Base-by-base conservation (phyloP, 2,888 invertebrate genomes). In the Scaptomyza polygonia region DNA sequence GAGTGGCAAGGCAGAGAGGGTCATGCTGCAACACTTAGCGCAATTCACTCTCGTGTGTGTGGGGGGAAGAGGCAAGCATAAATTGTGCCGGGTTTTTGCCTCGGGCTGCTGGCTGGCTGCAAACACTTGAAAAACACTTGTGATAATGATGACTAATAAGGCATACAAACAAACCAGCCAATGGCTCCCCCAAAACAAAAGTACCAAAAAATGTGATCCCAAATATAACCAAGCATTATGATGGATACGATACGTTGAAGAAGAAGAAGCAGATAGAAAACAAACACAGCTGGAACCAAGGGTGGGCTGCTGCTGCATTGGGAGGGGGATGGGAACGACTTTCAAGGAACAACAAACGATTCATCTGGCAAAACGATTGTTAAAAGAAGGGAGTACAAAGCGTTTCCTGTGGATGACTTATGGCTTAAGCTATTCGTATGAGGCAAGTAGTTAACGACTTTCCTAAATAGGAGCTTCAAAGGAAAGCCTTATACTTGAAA, bases 141-240 rank as follows among this genome's bases (percentile, higher is more conserved):
- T 86, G 88, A 71, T 82, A 86, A 87, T 88, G 83, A 87, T 71
- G 86, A 88, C 88, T 83, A 88, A 83, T 83, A 88, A 88, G 78
- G 58, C 71, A 79, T 49, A 71, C 84, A 83, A 87, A 76, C 67
- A 86, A 85, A 29, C 49, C 57, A 58, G 40, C 39, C 14, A 70
- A 56, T 54, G 70, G 64, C 72, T 49, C 58, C 51, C 45, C 14
- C 8, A 36, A 32, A 36, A 32, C 14, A 2, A 2, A 7, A 7
- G 8, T n/a, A n/a, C n/a, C n/a, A 3, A 67, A 48, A 64, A 25
- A 42, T n/a, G n/a, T n/a, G 21, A 54, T 2, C 34, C 30, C 48
- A 44, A 45, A 30, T 48, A 55, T 43, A 51, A 55, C 43, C 27
- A 57, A 65, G 45, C 42, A 64, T 16, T 27, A 27, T 16, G 49